phyloP scores from a whole-genome alignment of 2,797 vertebrate genomes.

The Pyrocephalus nanus region DNA sequence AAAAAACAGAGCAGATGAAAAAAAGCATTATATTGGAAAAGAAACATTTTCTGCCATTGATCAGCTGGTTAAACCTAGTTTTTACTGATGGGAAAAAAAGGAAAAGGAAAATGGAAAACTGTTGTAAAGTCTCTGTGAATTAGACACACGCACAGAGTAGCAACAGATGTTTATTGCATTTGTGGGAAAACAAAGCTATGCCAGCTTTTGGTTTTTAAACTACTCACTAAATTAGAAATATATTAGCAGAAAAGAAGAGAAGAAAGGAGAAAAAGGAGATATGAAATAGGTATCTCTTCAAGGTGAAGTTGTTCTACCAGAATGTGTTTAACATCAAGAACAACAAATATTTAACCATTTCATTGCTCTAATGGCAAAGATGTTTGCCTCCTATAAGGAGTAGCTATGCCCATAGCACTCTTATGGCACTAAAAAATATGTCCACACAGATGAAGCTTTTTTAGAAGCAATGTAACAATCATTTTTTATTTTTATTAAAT shows the following conservation, averaged over 20 bases:
- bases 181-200: not conserved
- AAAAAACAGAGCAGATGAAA: not conserved
- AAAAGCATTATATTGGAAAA: not conserved
- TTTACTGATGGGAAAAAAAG: not conserved
- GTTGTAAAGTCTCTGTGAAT: not conserved
- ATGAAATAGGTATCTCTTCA: not conserved
- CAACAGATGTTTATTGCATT: not conserved
- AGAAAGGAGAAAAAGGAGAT: not conserved
- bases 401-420: not conserved
- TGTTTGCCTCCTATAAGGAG: not conserved
- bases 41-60: not conserved
- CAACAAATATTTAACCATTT: not conserved
- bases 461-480: not conserved
- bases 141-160: not conserved
- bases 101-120: not conserved
- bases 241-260: not conserved
- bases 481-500: not conserved
- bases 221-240: not conserved
- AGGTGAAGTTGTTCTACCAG: not conserved
- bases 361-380: not conserved
- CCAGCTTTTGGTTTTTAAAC: not conserved
- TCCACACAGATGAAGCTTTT: not conserved
- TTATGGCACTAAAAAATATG: not conserved
- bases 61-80: not conserved
- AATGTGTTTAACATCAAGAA: not conserved